Evolutionary conservation across 2,113 vertebrate genomes (phyloP), one percentile per base, ranked within the genome.

Genomic region (Gila orcuttii): DNA sequence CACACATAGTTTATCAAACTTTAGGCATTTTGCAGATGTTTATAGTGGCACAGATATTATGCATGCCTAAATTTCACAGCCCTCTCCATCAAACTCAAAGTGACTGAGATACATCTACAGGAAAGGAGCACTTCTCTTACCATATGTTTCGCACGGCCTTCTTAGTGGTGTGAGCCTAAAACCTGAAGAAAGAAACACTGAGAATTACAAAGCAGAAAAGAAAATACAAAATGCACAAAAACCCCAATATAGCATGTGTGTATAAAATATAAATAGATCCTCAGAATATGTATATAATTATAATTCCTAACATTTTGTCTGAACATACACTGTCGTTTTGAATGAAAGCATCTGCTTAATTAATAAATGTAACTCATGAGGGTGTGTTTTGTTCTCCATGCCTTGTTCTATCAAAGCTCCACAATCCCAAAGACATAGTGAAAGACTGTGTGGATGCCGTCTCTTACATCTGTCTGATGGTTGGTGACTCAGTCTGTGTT

Each of bases 141-240:
- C 73, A 15, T 76, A 1, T 36, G n/a, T 50, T 57, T 85, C 62
- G 28, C 28, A 21, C 1, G 33, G 79, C 4, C 71, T 86, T 79
- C 84, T 89, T 55, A 88, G 57, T 5, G 89, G 85, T 62, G 86
- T 89, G 28, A 89, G 85, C 47, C 21, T 89, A 17, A 85, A 78
- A 78, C 21, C 89, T 89, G 28, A 2, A 62, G 33, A 84, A 23
- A 82, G 42, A 45, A 66, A 84, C 31, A 75, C 15, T 19, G 57
- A 45, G 33, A 15, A 55, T 69, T 59, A 71, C 8, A 79, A 17
- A 50, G 19, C 12, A 71, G 6, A 31, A 85, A 50, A 3, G 17
- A 19, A 42, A 45, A 33, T 31, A 3, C 23, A 15, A 28, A 33
- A 31, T 76, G 23, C 23, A 45, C 1, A 42, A 45, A 79, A 21